These are phyloP conservation scores for Netelia virgata DNA, from an alignment of 2,888 invertebrate species.

Conservation along the genomic window DNA sequence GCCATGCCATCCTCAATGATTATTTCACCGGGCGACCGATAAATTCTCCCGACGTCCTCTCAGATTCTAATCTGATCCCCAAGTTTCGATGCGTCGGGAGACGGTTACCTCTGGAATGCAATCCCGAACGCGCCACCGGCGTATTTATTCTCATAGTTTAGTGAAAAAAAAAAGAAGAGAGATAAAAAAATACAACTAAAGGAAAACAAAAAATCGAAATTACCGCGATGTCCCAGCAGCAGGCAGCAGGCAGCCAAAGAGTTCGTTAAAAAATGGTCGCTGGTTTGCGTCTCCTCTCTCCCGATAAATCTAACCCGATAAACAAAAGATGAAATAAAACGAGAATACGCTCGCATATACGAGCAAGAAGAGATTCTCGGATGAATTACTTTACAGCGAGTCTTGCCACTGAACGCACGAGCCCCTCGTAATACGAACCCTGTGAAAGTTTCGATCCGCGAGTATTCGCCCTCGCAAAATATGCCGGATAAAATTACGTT, in stretches of 20 bases:
- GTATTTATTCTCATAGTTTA: slow-evolving; percentile 70
- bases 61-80: slow-evolving; percentile 83
- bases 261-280: slow-evolving; percentile 63
- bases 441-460: neutral
- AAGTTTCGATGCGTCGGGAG: slow-evolving; percentile 80
- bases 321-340: slow-evolving; percentile 60
- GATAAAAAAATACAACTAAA: slow-evolving; percentile 29
- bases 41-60: slow-evolving; percentile 81
- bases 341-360: neutral
- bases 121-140: slow-evolving; percentile 69
- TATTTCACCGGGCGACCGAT: slow-evolving; percentile 81
- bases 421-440: neutral
- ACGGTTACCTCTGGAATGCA: slow-evolving; percentile 78
- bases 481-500: slow-evolving; percentile 2
- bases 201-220: slow-evolving; percentile 37
- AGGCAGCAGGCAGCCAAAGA: slow-evolving; percentile 43
- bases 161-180: slow-evolving; percentile 69
- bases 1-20: slow-evolving; percentile 75
- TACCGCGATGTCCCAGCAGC: slow-evolving; percentile 21
- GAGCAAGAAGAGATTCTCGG: slow-evolving; percentile 55
- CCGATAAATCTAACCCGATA: slow-evolving; percentile 72
- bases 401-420: slow-evolving; percentile 14
- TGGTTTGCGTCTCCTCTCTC: slow-evolving; percentile 62
- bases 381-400: slow-evolving; percentile 67
- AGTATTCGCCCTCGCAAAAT: neutral